A percentile compares a stretch with the other conserved stretches of the same genome.
These are phyloP conservation scores for Crambe crambe DNA, from an alignment of 37 sponge, comb jelly and placozoan species.

Conservation along the genomic window DNA sequence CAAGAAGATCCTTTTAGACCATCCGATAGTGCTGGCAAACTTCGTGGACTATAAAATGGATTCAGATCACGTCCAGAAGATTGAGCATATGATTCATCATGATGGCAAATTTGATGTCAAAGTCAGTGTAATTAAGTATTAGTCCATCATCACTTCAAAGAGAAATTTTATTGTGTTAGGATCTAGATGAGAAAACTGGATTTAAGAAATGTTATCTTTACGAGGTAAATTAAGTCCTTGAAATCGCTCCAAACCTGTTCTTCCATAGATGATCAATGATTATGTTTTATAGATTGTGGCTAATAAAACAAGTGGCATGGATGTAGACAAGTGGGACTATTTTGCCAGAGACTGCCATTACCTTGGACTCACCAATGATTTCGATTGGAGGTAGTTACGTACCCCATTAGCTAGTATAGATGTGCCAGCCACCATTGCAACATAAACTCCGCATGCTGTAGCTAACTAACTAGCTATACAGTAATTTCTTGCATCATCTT, in stretches of 20 bases:
- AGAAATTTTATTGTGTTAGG: not conserved
- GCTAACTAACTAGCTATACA: too few relatives aligned
- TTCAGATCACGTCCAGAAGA: not conserved
- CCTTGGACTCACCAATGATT: conserved; percentile 28
- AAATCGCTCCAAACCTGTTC: not conserved
- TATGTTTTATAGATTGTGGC: conserved; percentile 30
- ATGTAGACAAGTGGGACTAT: conserved; percentile 47
- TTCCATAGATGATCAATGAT: not conserved
- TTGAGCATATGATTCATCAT: not conserved
- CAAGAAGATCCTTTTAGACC: not conserved
- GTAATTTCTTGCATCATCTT: too few relatives aligned
- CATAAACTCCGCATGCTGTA: too few relatives aligned
- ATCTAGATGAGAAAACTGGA: too few relatives aligned
- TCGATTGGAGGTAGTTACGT: conserved; percentile 67
- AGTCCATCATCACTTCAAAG: too few relatives aligned
- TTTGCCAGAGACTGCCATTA: conserved; percentile 45
- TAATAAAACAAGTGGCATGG: conserved; percentile 42
- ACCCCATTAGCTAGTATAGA: too few relatives aligned
- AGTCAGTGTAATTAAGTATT: not conserved
- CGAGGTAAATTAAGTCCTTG: too few relatives aligned
- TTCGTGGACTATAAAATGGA: not conserved
- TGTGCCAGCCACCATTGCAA: too few relatives aligned
- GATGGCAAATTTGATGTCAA: not conserved
- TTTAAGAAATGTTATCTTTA: too few relatives aligned
- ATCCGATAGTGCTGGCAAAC: not conserved